Evolutionary conservation across 2,797 vertebrate genomes (phyloP), one percentile per base, ranked within the genome.

Genomic region (Simalia tracyae): DNA sequence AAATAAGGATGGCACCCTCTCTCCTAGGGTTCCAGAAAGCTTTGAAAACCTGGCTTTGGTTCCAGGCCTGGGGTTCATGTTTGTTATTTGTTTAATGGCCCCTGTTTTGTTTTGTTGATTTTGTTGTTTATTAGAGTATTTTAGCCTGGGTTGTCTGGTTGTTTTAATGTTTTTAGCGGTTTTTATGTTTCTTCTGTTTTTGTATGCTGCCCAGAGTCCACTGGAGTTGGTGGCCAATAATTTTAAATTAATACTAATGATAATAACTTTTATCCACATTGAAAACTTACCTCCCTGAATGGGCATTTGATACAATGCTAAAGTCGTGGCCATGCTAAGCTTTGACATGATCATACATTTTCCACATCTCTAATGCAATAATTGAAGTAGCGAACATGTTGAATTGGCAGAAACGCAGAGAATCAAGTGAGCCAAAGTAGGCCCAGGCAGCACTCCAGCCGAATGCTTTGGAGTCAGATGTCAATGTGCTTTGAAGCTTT

Each of bases 281-380:
- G 24, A 88, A 95, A 92, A 90, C 88, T 31, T 60, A 66, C 36
- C 2, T 91, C 89, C 90, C 90, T 86, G 56, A 96, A 76, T 60
- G 68, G 57, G 22, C 59, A 5, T n/a, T 86, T 76, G 93, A 91
- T 63, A 42, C 31, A 87, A 91, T 56, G 84, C 68, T 95, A 91
- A 90, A 54, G 84, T 76, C 86, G 89, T 54, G 11, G 93, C 61
- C 92, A 84, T 68, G 89, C 91, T 86, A 94, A 90, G 59, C 88
- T 88, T 93, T 93, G 96, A 89, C 87, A 89, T 84, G 91, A 91
- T 81, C 95, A 93, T 94, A 94, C 76, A 92, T 97, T 97, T 97
- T 97, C 97, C 97, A 94, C 95, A 96, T 96, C 96, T 95, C 94
- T 95, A 94, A 94, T 96, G 92, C 93, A 84, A 95, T 50, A 94